phyloP scores from a whole-genome alignment of 37 sponge, comb jelly and placozoan genomes.

The Hexactinellida sp. region DNA sequence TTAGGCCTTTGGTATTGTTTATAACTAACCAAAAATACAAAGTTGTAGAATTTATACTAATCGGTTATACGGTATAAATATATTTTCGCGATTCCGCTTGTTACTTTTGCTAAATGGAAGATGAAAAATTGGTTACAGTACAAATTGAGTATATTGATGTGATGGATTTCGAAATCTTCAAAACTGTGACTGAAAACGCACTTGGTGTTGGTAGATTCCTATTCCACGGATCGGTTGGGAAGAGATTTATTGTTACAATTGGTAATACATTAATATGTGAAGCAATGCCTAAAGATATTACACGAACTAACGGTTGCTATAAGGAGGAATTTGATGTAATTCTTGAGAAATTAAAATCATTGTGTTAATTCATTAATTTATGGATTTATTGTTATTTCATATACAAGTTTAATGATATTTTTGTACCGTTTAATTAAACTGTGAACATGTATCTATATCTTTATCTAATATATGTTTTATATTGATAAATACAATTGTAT shows the following conservation, averaged over 20 bases:
- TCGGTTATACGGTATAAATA: too few species aligned
- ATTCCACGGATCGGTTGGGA: neutral
- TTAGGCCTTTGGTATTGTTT: too few species aligned
- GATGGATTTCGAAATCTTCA: neutral
- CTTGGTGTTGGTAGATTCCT: neutral
- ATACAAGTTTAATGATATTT: too few species aligned
- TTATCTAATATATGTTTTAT: neutral
- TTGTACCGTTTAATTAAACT: too few species aligned
- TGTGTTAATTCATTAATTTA: neutral
- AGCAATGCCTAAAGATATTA: neutral
- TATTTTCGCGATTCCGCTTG: too few species aligned
- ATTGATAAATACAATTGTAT: neutral
- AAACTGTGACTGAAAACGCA: neutral
- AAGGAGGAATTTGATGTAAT: neutral
- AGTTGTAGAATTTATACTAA: too few species aligned
- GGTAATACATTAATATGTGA: neutral
- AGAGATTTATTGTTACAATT: neutral
- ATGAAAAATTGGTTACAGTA: neutral
- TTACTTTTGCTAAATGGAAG: too few species aligned
- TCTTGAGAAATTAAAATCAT: slow-evolving; percentile 1
- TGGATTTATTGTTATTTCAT: too few species aligned
- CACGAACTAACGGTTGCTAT: neutral
- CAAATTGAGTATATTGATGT: neutral
- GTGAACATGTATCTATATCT: too few species aligned
- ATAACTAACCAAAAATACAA: too few species aligned